Evolutionary conservation across 2,113 vertebrate species (phyloP), one percentile per base, ranked within the genome.

Genomic region (Tamias sibiricus): DNA sequence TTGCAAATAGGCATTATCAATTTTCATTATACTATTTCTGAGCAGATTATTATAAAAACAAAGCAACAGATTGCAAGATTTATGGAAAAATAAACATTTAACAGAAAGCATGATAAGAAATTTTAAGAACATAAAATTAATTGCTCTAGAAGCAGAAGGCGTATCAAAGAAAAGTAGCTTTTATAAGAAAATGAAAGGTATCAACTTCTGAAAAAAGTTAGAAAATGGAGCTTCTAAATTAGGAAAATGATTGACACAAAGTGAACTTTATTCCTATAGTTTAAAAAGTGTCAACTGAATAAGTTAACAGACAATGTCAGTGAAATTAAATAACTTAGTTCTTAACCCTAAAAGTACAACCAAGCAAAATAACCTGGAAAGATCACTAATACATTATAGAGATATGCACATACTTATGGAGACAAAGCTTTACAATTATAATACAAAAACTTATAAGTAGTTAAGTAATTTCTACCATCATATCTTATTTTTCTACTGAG

Each of bases 181-280:
- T 64, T 35, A 66, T 57, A 64, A 90, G 40, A 82, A 76, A 89
- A 87, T 32, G 20, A 74, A 89, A 82, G 49, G 13, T 2, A 64
- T 74, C 49, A 80, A 52, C 16, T 93, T 91, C n/a, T 76, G 20
- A 72, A 81, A 87, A 81, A 86, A 54, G 0, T 14, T 1, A 93
- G 37, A 80, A 24, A 96, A 75, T 87, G 59, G 26, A 87, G 59
- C 42, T 40, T 14, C 22, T 0, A 79, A 95, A 54, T 54, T 89
- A 85, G 28, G 24, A 83, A 95, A 96, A 47, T 11, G 83, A 52
- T 32, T 32, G n/a, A 87, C 86, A 85, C 42, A 94, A 95, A 80
- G 35, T 37, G 20, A 94, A 64, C 35, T 79, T 0, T 54, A 83
- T 81, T 92, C 93, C 16, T 68, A 22, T 59, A 52, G 14, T 47